A percentile compares a stretch with the other conserved stretches of the same genome.
Evolutionary conservation across 1,140 invertebrate genomes (phyloP).

Genomic region (Andrena cerasifolii): DNA sequence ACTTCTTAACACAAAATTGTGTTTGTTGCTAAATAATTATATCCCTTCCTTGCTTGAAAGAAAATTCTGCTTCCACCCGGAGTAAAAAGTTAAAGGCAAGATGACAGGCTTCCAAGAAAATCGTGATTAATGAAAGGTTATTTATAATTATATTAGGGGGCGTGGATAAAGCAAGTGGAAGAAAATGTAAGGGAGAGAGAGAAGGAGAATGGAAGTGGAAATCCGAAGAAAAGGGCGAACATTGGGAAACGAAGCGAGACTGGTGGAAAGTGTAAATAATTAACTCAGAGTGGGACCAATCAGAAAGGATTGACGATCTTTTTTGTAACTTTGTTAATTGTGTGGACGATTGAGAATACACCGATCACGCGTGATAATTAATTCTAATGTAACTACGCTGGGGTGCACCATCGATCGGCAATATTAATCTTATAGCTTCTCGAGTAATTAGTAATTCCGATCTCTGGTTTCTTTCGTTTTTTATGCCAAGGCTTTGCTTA

Average conservation of each 20-base stretch:
- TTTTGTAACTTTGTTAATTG: conserved; percentile 18
- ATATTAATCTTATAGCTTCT: conserved; percentile 9
- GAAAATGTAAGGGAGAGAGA: too few relatives aligned
- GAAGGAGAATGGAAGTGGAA: too few relatives aligned
- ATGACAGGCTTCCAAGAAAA: too few relatives aligned
- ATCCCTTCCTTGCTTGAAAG: too few relatives aligned
- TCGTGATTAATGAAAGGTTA: too few relatives aligned
- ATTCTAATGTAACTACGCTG: not conserved
- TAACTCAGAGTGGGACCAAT: not conserved
- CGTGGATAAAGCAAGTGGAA: too few relatives aligned
- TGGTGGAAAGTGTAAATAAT: not conserved
- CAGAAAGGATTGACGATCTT: not conserved
- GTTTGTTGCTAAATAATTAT: too few relatives aligned
- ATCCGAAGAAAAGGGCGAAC: too few relatives aligned
- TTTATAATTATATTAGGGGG: too few relatives aligned
- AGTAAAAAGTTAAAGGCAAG: too few relatives aligned
- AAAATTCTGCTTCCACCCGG: too few relatives aligned
- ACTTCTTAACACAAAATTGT: too few relatives aligned
- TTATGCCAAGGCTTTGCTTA: not conserved
- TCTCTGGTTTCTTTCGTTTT: not conserved
- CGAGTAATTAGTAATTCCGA: conserved; percentile 3
- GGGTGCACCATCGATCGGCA: conserved; percentile 18
- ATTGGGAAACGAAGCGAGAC: not conserved
- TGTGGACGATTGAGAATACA: not conserved
- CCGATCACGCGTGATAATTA: conserved; percentile 28